Percentiles rank a stretch among this genome's conserved stretches.
phyloP scores from a whole-genome alignment of 2,888 invertebrate genomes.

The Liodrosophila aerea region DNA sequence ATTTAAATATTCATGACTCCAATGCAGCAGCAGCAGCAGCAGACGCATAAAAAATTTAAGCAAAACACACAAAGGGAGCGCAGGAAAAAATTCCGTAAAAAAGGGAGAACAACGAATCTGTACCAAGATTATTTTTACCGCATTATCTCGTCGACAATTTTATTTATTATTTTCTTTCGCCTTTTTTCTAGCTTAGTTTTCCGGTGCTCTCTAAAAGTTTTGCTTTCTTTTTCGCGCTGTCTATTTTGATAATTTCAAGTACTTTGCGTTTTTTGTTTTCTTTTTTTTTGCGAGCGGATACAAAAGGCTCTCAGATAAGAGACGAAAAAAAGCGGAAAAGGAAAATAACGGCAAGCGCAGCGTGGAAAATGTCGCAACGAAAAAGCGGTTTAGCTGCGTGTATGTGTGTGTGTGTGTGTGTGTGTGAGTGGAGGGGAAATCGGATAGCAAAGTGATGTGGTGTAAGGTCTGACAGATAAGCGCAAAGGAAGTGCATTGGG shows the following conservation, averaged over 20 bases:
- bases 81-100: constrained; percentile 2
- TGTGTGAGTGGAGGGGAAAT: constrained; percentile 7
- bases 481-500: constrained; percentile 80
- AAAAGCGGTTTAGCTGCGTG: constrained; percentile 20
- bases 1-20: constrained; percentile 81
- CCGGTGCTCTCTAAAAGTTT: not conserved
- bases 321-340: constrained; percentile 21
- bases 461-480: constrained; percentile 38
- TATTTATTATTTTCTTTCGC: constrained; percentile 29
- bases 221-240: constrained; percentile 3
- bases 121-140: constrained; percentile 64
- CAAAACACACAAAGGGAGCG: constrained; percentile 22
- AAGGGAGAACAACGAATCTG: constrained; percentile 27
- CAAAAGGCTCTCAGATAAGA: constrained; percentile 56
- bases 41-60: constrained; percentile 19
- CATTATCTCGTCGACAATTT: constrained; percentile 62
- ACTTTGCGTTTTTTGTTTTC: constrained; percentile 39
- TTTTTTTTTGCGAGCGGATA: constrained; percentile 43
- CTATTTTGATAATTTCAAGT: constrained; percentile 55
- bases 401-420: constrained; percentile 1
- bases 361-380: constrained; percentile 39
- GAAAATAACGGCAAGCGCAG: constrained; percentile 28
- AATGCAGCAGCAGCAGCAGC: constrained; percentile 30
- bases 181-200: constrained; percentile 24
- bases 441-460: constrained; percentile 7